Evolutionary conservation across 2,888 invertebrate species (phyloP).

Genomic region (Stegophylla sp.): DNA sequence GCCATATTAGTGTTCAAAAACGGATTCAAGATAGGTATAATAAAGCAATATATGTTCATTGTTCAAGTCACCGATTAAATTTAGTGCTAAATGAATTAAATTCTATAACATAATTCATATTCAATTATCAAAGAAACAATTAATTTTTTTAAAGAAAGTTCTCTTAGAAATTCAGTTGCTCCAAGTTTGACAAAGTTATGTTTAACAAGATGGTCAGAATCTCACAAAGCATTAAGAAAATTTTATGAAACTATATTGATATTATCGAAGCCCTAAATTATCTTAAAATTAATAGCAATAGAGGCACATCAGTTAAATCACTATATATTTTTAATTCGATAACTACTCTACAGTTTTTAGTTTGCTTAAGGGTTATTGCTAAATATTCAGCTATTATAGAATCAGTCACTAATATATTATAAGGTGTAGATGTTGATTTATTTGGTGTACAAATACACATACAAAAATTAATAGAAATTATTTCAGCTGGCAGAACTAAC

Average conservation of each 20-base stretch:
- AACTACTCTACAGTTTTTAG: conserved; percentile 1
- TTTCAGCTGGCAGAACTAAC: not conserved
- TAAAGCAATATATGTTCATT: conserved; percentile 19
- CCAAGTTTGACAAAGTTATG: not conserved
- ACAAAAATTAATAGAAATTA: not conserved
- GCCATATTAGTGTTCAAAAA: conserved; percentile 20
- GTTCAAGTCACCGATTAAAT: conserved; percentile 21
- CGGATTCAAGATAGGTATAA: conserved; percentile 12
- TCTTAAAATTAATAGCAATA: not conserved
- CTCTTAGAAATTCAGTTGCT: not conserved
- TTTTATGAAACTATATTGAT: not conserved
- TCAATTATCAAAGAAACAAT: conserved; percentile 17
- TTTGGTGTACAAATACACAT: not conserved
- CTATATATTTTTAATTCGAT: not conserved
- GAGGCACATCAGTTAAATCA: not conserved
- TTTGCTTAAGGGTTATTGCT: not conserved
- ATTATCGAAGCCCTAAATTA: not conserved
- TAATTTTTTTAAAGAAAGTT: conserved; percentile 21
- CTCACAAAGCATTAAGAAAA: not conserved
- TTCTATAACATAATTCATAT: conserved; percentile 15
- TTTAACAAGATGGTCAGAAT: not conserved
- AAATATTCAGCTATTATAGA: not conserved
- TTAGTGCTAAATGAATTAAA: conserved; percentile 9
- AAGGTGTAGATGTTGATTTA: not conserved
- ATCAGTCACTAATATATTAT: not conserved